Base-by-base conservation (phyloP, 2,797 vertebrate species). In the Emydoidea blandingii region DNA sequence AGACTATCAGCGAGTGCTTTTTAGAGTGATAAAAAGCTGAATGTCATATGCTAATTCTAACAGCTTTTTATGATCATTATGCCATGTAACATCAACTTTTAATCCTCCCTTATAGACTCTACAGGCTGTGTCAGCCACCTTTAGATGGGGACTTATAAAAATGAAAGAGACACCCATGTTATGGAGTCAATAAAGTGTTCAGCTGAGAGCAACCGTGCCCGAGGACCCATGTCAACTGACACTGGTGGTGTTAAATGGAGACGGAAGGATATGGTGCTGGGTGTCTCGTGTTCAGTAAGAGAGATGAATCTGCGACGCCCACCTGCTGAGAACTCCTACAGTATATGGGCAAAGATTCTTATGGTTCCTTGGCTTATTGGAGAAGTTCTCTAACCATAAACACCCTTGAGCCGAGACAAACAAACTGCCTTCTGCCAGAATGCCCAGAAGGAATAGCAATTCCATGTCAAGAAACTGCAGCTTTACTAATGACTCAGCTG, bases 81-180 rank as follows among this genome's bases (percentile, higher is more conserved):
- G 50, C 5, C 57, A 41, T 81, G 90, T 80, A 90, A 92, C 74
- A 81, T 11, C 0, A 0, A 1, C 44, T 93, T 85, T 96, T 92
- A 21, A 50, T 94, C 65, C 96, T 87, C 86, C 37, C 95, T 85
- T 68, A 90, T 96, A 99, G 99, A 93, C 98, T 99, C 93, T 99
- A 99, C 96, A 99, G 98, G 98, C 98, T 99, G 94, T 99, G 99
- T 98, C 98, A 99, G 97, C 99, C 99, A 0, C 99, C 99, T 0
- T 98, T 99, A 80, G 99, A 99, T 15, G 99, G 99, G 88, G 99
- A 99, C 85, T 98, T 99, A 68, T 99, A 97, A 94, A 91, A 91
- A 59, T 0, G 9, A 14, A 9, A 11, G 37, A 52, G 50, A 59
- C 41, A 5, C 11, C 11, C 6, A 2, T 19, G 2, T 34, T 49